Percentiles rank a stretch among this genome's conserved stretches.
Conservation (phyloP, 1,140 invertebrate species). For the Trichonephila clavipes region DNA sequence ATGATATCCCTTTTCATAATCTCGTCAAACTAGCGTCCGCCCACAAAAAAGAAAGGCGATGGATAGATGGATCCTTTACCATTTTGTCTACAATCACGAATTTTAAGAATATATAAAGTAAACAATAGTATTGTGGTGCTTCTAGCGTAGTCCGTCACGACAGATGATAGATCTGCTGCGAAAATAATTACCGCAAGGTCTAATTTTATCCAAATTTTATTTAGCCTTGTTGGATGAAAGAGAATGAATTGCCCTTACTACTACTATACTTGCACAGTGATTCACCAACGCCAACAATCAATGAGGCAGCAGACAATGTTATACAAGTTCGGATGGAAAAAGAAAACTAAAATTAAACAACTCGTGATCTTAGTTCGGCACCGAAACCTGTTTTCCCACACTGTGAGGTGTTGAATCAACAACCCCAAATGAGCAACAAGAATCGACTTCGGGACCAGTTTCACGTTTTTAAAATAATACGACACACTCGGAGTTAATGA, state of each 20-base stretch:
- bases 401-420: conserved; percentile 39
- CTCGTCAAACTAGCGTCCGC: too few relatives aligned
- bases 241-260: neutral
- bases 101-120: neutral
- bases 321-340: neutral
- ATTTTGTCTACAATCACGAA: neutral
- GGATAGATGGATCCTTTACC: neutral
- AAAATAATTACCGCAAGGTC: neutral
- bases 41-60: neutral
- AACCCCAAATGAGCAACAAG: neutral
- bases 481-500: conserved; percentile 28
- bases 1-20: too few relatives aligned
- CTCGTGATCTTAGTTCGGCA: conserved; percentile 10
- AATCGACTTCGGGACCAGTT: conserved; percentile 25
- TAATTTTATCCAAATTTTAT: neutral
- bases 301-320: conserved; percentile 2
- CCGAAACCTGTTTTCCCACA: conserved; percentile 51
- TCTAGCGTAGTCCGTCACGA: neutral
- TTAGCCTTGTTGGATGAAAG: neutral
- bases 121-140: conserved; percentile 11
- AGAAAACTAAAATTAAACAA: neutral
- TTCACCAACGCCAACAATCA: neutral
- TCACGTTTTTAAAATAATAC: conserved; percentile 27
- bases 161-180: neutral
- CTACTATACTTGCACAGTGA: neutral